Percentiles rank a stretch among this genome's conserved stretches.
These are phyloP conservation scores for Caenorhabditis sp. DNA, from an alignment of 2,888 invertebrate genomes.

Conservation along the genomic window DNA sequence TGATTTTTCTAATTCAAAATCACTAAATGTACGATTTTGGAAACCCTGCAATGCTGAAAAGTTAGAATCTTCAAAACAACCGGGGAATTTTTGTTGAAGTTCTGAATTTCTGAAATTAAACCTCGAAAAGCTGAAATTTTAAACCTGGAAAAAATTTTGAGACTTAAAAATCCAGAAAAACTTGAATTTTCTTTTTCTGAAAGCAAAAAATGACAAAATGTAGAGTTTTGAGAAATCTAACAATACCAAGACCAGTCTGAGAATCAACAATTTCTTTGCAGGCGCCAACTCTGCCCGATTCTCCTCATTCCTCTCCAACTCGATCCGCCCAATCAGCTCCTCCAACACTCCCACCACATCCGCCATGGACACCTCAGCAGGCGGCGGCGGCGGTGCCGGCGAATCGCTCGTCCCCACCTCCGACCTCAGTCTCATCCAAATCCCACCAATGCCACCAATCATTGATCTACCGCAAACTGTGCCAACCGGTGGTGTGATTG, in stretches of 20 bases:
- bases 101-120: no score
- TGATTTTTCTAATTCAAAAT: no score
- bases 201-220: background rate
- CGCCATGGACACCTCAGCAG: conserved; percentile 36
- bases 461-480: conserved; percentile 4
- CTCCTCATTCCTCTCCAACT: conserved; percentile 24
- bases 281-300: background rate
- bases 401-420: conserved; percentile 44
- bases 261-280: background rate
- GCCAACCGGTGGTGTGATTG: background rate
- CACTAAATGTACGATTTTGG: no score
- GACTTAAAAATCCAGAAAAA: no score
- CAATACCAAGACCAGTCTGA: no score
- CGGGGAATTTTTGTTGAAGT: no score
- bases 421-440: conserved; percentile 26
- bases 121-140: no score
- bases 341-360: conserved; percentile 43
- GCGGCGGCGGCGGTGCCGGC: conserved; percentile 27
- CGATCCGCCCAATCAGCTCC: conserved; percentile 34
- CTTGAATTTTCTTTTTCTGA: no score
- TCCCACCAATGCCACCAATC: conserved; percentile 8
- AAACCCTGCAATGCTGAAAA: no score
- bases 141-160: no score
- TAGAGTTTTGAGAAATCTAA: background rate
- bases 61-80: no score